Percentiles rank a stretch among this genome's conserved stretches.
phyloP scores from a whole-genome alignment of 2,113 vertebrate species.

The Tringa solitaria region DNA sequence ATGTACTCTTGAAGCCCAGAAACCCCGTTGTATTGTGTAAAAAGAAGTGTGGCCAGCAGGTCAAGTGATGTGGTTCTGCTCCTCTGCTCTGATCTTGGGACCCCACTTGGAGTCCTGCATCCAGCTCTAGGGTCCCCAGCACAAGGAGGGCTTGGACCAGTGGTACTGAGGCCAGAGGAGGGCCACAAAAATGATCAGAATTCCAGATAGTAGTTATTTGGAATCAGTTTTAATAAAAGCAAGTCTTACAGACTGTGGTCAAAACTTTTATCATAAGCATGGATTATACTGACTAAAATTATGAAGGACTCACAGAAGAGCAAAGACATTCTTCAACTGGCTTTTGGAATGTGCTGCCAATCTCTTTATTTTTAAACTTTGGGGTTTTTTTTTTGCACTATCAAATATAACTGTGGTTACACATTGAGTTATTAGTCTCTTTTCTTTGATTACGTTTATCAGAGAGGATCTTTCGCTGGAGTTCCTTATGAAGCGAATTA shows the following conservation, averaged over 20 bases:
- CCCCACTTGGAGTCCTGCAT: accelerated
- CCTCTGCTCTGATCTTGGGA: not conserved
- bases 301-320: not conserved
- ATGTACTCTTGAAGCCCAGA: not conserved
- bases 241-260: not conserved
- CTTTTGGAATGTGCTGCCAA: not conserved
- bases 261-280: not conserved
- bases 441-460: not conserved
- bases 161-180: not conserved
- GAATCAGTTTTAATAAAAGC: not conserved
- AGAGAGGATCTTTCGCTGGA: not conserved
- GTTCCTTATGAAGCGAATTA: not conserved
- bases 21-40: not conserved
- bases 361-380: not conserved
- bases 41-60: not conserved
- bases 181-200: not conserved
- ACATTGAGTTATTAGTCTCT: not conserved
- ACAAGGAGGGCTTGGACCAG: accelerated
- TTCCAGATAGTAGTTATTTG: not conserved
- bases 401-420: not conserved
- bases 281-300: not conserved
- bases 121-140: not conserved
- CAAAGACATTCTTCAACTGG: not conserved
- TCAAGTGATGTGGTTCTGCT: not conserved
- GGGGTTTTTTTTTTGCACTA: not conserved